Evolutionary conservation across 1,140 invertebrate species (phyloP), one percentile per base, ranked within the genome.

Genomic region (Eupristina koningsbergeri): DNA sequence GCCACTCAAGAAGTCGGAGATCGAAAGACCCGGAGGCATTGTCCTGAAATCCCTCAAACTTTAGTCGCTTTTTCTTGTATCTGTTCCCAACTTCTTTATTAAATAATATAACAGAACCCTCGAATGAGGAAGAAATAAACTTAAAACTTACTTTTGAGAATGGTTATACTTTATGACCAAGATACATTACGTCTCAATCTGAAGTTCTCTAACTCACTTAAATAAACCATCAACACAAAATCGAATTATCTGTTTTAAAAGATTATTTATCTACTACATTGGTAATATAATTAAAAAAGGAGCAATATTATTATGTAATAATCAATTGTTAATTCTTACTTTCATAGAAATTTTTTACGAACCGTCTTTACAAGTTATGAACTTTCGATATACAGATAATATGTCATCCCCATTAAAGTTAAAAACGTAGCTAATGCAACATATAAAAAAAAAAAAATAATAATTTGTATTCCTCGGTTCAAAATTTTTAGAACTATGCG

Each of bases 1-100:
- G 17, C 82, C 78, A 17, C 77, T n/a, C 15, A 81, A 36, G 53
- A 88, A 87, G 31, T 87, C 81, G 0, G 47, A 26, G 3, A 69
- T 29, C 15, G 69, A 76, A 19, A 86, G 45, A 13, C 76, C 85
- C 3, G 31, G 17, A 0, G 87, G 88, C 0, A 86, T 75, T 15
- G 50, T 50, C 79, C 87, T 88, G 45, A 50, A 41, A 78, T 11
- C 9, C 0, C 9, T 15, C 13, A 0, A 15, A 31, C 34, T 64
- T 64, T 64, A 31, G 3, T 0, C 61, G 13, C 0, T 3, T 29
- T 64, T 7, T 9, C n/a, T 63, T n/a, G 26, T 63, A 64, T 8
- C 61, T 15, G 9, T 11, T 64, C 5, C 7, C 3, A 17, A 31
- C 29, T 29, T 13, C 17, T 58, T 58, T 53, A 53, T 58, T 58